Conservation (phyloP, 1,140 invertebrate genomes). For the Bombus pascuorum region DNA sequence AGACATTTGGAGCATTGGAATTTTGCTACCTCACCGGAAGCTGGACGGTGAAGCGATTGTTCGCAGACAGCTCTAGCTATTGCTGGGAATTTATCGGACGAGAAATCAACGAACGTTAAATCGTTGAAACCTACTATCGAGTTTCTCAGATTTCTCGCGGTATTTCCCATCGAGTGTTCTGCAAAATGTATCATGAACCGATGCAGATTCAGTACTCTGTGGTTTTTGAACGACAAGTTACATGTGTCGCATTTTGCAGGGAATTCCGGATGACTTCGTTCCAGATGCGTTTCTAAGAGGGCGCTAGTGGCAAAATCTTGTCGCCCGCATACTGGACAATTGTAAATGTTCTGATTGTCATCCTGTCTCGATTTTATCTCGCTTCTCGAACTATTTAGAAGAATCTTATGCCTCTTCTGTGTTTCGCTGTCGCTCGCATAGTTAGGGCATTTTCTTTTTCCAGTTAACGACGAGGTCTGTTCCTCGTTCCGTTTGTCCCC, state of each 20-base stretch:
- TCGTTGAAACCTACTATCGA: conserved; percentile 87
- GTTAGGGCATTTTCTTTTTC: conserved; percentile 69
- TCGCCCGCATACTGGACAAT: conserved; percentile 85
- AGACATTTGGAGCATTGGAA: conserved; percentile 89
- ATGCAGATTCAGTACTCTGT: conserved; percentile 87
- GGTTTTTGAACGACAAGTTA: conserved; percentile 87
- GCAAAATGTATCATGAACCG: conserved; percentile 84
- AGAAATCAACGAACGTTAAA: conserved; percentile 91
- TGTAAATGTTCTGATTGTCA: conserved; percentile 43
- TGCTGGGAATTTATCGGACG: conserved; percentile 89
- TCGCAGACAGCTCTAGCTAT: conserved; percentile 90
- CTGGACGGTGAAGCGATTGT: conserved; percentile 85
- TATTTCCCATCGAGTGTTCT: conserved; percentile 71
- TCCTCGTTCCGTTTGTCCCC: conserved; percentile 49
- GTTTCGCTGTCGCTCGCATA: conserved; percentile 63
- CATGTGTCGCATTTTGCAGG: conserved; percentile 88
- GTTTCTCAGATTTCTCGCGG: conserved; percentile 69
- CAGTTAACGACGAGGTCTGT: conserved; percentile 16
- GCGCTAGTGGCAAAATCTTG: conserved; percentile 85
- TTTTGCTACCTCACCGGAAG: conserved; percentile 84
- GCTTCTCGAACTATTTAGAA: conserved; percentile 59
- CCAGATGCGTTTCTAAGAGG: conserved; percentile 87
- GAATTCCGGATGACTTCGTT: conserved; percentile 87
- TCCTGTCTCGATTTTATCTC: conserved; percentile 49
- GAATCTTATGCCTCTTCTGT: conserved; percentile 69